A percentile compares a stretch with the other conserved stretches of the same genome.
phyloP scores from a whole-genome alignment of 2,797 vertebrate genomes.

The Pseudomugil gertrudae region DNA sequence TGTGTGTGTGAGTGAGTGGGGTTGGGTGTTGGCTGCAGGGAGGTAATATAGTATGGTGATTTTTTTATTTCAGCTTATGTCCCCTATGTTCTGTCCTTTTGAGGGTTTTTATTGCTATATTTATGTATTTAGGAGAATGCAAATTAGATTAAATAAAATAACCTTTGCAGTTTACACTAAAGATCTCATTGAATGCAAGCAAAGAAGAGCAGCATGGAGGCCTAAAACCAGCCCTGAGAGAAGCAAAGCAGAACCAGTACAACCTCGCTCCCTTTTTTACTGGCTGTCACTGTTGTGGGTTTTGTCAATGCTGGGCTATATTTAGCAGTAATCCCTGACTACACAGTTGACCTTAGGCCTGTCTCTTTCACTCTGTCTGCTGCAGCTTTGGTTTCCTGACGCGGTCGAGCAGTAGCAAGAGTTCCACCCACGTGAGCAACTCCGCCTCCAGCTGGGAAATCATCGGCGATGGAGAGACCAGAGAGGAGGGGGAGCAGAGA shows the following conservation, averaged over 20 bases:
- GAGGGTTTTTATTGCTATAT: background rate
- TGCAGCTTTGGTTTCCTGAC: conserved; percentile 90
- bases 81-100: background rate
- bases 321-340: conserved; percentile 69
- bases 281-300: conserved; percentile 17
- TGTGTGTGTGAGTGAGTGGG: no score
- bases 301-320: conserved; percentile 47
- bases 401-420: conserved; percentile 70
- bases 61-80: background rate
- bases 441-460: conserved; percentile 86
- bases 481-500: conserved; percentile 31
- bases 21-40: no score
- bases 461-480: conserved; percentile 75
- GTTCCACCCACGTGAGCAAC: conserved; percentile 69
- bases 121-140: no score
- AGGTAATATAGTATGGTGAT: background rate
- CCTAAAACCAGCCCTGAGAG: background rate
- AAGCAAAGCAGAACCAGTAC: conserved; percentile 11
- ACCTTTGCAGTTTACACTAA: background rate
- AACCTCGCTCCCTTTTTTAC: conserved; percentile 5
- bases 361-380: conserved; percentile 53
- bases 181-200: background rate
- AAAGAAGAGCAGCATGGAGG: background rate
- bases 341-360: conserved; percentile 53
- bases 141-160: conserved; percentile 1